Evolutionary conservation across 2,113 vertebrate species (phyloP).

Genomic region (Corvus moneduloides): DNA sequence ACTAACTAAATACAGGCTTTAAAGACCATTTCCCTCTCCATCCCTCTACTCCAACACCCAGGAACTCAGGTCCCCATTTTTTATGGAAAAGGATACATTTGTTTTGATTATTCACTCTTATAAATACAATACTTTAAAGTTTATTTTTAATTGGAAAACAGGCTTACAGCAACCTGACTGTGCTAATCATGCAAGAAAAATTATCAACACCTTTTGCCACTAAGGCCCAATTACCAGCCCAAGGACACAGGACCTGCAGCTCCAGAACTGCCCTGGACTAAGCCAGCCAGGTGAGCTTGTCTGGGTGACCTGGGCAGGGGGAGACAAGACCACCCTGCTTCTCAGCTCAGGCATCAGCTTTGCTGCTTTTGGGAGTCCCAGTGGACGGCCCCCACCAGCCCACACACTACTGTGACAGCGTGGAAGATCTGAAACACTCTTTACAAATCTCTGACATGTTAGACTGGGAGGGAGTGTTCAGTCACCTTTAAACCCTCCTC

Average conservation of each 20-base stretch:
- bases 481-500: background rate
- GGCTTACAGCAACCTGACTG: background rate
- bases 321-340: fast-evolving
- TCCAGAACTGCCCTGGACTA: background rate
- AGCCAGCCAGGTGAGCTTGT: fast-evolving
- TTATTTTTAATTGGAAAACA: background rate
- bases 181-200: background rate
- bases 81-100: background rate
- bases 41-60: background rate
- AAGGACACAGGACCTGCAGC: background rate
- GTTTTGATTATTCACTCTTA: background rate
- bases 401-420: fast-evolving
- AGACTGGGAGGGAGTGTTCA: background rate
- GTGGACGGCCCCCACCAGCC: background rate
- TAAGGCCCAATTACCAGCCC: fast-evolving
- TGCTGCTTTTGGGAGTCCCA: background rate
- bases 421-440: background rate
- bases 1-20: background rate
- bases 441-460: fast-evolving
- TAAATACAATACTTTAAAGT: background rate
- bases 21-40: background rate
- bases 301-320: background rate
- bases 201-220: background rate
- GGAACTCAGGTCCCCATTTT: background rate
- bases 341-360: fast-evolving